Evolutionary conservation across 2,113 vertebrate genomes (phyloP).

Genomic region (Perca flavescens): DNA sequence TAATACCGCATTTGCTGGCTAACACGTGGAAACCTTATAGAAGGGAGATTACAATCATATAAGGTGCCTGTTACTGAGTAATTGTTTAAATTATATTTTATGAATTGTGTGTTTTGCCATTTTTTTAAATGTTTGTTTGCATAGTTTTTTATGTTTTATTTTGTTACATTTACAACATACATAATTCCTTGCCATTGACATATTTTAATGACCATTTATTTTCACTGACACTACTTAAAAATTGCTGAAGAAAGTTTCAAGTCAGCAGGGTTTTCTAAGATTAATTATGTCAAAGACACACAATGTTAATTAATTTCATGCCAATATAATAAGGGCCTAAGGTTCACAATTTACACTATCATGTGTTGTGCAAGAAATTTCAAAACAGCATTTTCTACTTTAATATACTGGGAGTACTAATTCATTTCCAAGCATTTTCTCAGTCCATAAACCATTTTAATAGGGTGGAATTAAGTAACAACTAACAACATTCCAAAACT

Average conservation of each 20-base stretch:
- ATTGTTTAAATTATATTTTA: slow-evolving; percentile 60
- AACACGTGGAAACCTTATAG: slow-evolving; percentile 76
- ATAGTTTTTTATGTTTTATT: slow-evolving; percentile 53
- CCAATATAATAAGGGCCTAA: slow-evolving; percentile 29
- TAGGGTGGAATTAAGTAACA: not conserved
- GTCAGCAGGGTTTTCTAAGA: slow-evolving; percentile 40
- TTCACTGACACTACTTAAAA: slow-evolving; percentile 46
- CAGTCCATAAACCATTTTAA: slow-evolving; percentile 23
- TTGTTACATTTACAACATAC: slow-evolving; percentile 44
- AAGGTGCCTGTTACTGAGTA: slow-evolving; percentile 80
- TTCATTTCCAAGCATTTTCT: slow-evolving; percentile 52
- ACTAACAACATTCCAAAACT: slow-evolving; percentile 53
- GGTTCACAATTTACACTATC: slow-evolving; percentile 37
- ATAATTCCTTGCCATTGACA: slow-evolving; percentile 56
- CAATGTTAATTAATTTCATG: slow-evolving; percentile 38
- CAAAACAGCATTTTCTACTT: slow-evolving; percentile 55
- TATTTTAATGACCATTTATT: slow-evolving; percentile 32
- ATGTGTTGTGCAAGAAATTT: slow-evolving; percentile 16
- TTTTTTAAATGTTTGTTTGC: slow-evolving; percentile 54
- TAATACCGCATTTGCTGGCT: slow-evolving; percentile 94
- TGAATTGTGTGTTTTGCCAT: slow-evolving; percentile 50
- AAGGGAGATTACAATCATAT: slow-evolving; percentile 75
- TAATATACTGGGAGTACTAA: slow-evolving; percentile 19
- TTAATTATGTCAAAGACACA: slow-evolving; percentile 21
- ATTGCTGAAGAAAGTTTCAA: slow-evolving; percentile 44